These are phyloP conservation scores for Phodopus roborovskii DNA, from an alignment of 2,113 vertebrate genomes.

Conservation along the genomic window DNA sequence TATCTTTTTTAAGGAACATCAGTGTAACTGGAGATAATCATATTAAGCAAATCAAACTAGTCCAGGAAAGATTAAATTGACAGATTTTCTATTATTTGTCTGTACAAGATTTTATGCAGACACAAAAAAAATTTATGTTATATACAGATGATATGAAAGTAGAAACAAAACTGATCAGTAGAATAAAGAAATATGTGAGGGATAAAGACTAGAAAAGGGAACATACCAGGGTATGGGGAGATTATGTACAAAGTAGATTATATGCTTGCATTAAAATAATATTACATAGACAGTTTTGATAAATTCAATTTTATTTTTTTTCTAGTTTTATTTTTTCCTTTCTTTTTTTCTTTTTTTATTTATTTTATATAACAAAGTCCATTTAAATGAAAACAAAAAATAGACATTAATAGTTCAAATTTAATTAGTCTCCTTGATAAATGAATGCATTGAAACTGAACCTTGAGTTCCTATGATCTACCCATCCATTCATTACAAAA, in stretches of 20 bases:
- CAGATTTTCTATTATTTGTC: neutral
- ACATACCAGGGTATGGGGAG: neutral
- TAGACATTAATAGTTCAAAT: neutral
- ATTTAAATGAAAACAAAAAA: no score
- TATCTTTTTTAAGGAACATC: neutral
- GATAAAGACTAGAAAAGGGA: neutral
- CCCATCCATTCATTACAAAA: neutral
- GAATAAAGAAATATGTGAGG: neutral
- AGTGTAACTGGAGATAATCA: neutral
- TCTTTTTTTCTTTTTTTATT: no score
- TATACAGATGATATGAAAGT: neutral
- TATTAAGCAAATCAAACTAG: neutral
- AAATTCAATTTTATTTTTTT: no score
- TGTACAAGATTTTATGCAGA: neutral
- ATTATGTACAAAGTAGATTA: neutral
- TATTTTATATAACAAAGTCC: no score
- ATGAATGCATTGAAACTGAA: neutral
- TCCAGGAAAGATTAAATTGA: neutral
- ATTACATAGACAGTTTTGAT: neutral
- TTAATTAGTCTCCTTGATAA: neutral
- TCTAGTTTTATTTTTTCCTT: no score
- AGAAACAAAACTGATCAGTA: neutral
- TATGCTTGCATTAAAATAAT: no score
- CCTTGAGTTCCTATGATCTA: neutral
- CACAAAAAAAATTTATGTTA: neutral